phyloP scores from a whole-genome alignment of 1,140 invertebrate species.

The Brachystomella parvula region DNA sequence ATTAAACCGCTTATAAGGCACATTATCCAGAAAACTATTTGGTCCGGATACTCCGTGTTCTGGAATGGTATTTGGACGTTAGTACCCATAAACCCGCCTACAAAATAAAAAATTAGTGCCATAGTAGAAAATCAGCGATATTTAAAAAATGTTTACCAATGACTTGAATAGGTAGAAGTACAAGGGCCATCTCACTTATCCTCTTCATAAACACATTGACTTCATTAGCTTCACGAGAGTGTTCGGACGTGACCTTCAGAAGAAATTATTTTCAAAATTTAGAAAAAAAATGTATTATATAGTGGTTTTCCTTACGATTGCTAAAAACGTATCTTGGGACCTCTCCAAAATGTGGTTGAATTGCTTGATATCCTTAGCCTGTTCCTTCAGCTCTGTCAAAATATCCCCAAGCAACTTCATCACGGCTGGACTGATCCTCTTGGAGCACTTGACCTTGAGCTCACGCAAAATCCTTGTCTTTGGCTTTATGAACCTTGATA shows the following conservation, averaged over 20 bases:
- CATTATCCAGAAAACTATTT: neutral
- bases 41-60: neutral
- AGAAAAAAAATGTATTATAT: too few species aligned
- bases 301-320: too few species aligned
- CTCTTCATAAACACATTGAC: constrained; percentile 3
- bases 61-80: constrained; percentile 18
- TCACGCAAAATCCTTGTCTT: constrained; percentile 5
- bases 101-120: neutral
- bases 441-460: constrained; percentile 10
- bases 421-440: neutral
- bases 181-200: constrained; percentile 14
- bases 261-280: too few species aligned
- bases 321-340: constrained; percentile 18
- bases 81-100: constrained; percentile 13
- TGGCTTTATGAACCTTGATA: constrained; percentile 14
- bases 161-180: constrained; percentile 14
- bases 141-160: constrained; percentile 12
- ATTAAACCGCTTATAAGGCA: neutral
- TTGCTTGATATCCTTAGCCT: neutral
- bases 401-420: neutral
- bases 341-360: constrained; percentile 15
- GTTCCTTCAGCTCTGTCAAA: constrained; percentile 10
- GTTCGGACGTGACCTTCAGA: neutral
- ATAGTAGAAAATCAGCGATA: neutral
- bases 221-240: constrained; percentile 13